Base-by-base conservation (phyloP, 2,888 invertebrate genomes). In the Ophion obscuratus region DNA sequence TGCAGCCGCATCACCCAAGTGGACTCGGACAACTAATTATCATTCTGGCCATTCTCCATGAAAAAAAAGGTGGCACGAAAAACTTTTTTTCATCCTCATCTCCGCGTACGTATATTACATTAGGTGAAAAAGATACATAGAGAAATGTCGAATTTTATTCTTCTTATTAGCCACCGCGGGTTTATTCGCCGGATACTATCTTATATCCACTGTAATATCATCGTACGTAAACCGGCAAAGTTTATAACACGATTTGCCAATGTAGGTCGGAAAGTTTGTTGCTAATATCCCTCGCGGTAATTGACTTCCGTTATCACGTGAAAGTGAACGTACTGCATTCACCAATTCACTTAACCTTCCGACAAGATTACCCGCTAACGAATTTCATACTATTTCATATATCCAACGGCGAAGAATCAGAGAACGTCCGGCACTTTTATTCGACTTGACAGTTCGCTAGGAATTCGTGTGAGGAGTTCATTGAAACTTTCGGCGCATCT, bases 21-120 rank as follows among this genome's bases (percentile, higher is more conserved):
- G 81, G 75, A 68, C 81, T 81, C 81, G 75, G 70, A 75, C 84
- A 81, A 81, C 84, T 84, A 84, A 84, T 84, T 84, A 84, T 84
- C 81, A 84, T 84, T 75, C 53, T 24, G 10, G 44, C 66, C 64
- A 73, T 84, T 84, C 75, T 66, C 31, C 75, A 74, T 67, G 67
- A 44, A 84, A 66, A 81, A 75, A 53, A 53, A 53, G 53, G 68
- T 73, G 64, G 71, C 40, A 73, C 36, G 73, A 73, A 77, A 59
- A 61, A 9, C 62, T 61, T 47, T 36, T 62, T 62, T 66, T 57
- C 24, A 44, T 84, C 57, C 70, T 53, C 40, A 57, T 76, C 70
- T 40, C 57, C 59, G 64, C 17, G 66, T 44, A 59, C 75, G 57
- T 11, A 44, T 59, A 76, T 62, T 67, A 62, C 7, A 66, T 24